A percentile compares a stretch with the other conserved stretches of the same genome.
phyloP scores from a whole-genome alignment of 2,888 invertebrate genomes.

The Pseudanteris insignis region DNA sequence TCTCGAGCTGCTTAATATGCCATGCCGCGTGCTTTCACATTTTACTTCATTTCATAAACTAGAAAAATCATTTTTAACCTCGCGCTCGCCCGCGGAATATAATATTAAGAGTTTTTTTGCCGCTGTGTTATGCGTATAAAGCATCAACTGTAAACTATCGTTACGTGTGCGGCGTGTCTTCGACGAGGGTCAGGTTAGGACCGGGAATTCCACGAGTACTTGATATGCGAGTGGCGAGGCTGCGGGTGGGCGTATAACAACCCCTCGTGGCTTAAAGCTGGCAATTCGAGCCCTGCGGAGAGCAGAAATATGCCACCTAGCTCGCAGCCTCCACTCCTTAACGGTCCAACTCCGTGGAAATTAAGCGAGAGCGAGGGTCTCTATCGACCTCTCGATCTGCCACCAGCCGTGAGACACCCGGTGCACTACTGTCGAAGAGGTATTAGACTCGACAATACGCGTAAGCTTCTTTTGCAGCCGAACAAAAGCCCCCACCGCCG shows the following conservation, averaged over 20 bases:
- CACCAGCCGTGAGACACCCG: slow-evolving; percentile 25
- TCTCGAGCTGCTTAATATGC: slow-evolving; percentile 6
- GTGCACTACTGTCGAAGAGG: slow-evolving; percentile 32
- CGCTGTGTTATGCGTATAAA: slow-evolving; percentile 20
- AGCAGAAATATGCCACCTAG: slow-evolving; percentile 58
- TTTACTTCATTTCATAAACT: slow-evolving; percentile 9
- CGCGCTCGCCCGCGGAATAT: slow-evolving; percentile 6
- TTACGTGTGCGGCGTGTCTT: slow-evolving; percentile 25
- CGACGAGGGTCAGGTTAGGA: slow-evolving; percentile 30
- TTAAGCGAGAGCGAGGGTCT: slow-evolving; percentile 54
- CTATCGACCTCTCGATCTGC: slow-evolving; percentile 45
- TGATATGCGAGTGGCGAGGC: slow-evolving; percentile 58
- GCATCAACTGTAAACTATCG: slow-evolving; percentile 36
- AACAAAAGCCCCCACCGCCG: slow-evolving; percentile 26
- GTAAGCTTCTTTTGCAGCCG: slow-evolving; percentile 34
- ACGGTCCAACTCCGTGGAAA: slow-evolving; percentile 56
- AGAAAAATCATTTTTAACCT: slow-evolving; percentile 25
- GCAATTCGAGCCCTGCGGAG: slow-evolving; percentile 54
- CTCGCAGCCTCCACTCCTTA: slow-evolving; percentile 55
- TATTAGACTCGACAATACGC: slow-evolving; percentile 36
- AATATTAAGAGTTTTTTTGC: slow-evolving; percentile 26
- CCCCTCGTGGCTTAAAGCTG: slow-evolving; percentile 56
- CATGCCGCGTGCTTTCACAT: slow-evolving; percentile 1
- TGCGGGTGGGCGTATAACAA: slow-evolving; percentile 51
- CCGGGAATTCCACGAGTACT: slow-evolving; percentile 50